Conservation (phyloP, 2,888 invertebrate species). For the Malacosoma neustria region DNA sequence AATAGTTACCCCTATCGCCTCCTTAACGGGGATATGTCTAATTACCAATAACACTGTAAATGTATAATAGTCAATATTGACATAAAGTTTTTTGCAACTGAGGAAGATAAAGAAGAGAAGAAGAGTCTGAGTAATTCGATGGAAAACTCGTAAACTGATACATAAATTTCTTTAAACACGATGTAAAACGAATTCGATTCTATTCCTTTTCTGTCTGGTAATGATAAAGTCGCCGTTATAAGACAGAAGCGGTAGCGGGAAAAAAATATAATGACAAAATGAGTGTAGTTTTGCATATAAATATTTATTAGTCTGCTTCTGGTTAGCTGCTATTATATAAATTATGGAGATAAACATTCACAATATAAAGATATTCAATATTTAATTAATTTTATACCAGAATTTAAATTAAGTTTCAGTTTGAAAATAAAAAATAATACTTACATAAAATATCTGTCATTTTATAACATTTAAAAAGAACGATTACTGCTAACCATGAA, state of each 20-base stretch:
- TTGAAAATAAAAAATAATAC: not conserved
- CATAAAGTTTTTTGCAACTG: too few relatives aligned
- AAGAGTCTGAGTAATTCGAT: not conserved
- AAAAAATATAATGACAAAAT: too few relatives aligned
- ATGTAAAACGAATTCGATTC: not conserved
- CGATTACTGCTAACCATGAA: not conserved
- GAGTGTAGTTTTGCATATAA: too few relatives aligned
- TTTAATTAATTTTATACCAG: not conserved
- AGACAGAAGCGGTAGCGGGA: not conserved
- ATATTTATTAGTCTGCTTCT: too few relatives aligned
- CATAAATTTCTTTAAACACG: not conserved
- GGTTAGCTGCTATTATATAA: too few relatives aligned
- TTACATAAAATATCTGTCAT: not conserved
- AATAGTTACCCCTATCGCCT: too few relatives aligned
- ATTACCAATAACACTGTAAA: too few relatives aligned
- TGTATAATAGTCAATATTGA: too few relatives aligned
- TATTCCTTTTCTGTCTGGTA: not conserved
- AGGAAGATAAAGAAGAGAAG: not conserved
- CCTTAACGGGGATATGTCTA: too few relatives aligned
- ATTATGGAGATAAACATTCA: not conserved
- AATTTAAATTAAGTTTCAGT: not conserved
- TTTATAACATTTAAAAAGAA: not conserved
- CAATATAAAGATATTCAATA: not conserved
- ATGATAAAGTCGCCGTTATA: not conserved
- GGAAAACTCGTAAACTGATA: not conserved